Base-by-base conservation (phyloP, 2,888 invertebrate species). In the Phyllotreta cruciferae region DNA sequence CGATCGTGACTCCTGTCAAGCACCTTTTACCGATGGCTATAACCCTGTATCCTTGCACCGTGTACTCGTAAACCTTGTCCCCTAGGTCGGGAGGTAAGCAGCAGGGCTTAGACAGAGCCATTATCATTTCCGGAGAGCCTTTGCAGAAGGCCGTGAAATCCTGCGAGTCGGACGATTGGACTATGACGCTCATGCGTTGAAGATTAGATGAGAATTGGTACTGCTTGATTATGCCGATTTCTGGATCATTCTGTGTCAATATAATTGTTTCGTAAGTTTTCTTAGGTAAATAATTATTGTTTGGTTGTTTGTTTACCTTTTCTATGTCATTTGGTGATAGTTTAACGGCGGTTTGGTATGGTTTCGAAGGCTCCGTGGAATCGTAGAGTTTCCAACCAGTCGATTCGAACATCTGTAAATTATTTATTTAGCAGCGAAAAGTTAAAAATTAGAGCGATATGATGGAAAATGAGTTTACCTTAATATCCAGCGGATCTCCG, bases 401-500 rank as follows among this genome's bases (percentile, higher is more conserved):
- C 0, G 95, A 92, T 73, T 96, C 92, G 80, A 98, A 98, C 94
- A 98, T 96, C 87, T 91, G 80, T 1, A 78, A 56, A 9, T 10
- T 6, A 38, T 41, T 41, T 41, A n/a, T 3, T 41, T n/a, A 41
- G 41, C 1, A 41, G 4, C 3, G 9, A 41, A 5, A n/a, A n/a
- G 4, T 41, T 9, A 5, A 41, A 41, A 14, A 1, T 9, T 3
- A n/a, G 4, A 10, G 6, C 41, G 9, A n/a, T n/a, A n/a, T n/a
- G n/a, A n/a, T n/a, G n/a, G n/a, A n/a, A n/a, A n/a, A n/a, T n/a
- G n/a, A 7, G 14, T n/a, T 44, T 74, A 88, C 89, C 84, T 94
- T 96, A 8, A 98, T 83, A 78, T 98, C 98, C 36, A 98, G 82
- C 0, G 98, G 98, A 82, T 98, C 98, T 0, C 98, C 98, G 50